phyloP scores from a whole-genome alignment of 64 coral and sea anemone species.

The Dendronephthya gigantea region DNA sequence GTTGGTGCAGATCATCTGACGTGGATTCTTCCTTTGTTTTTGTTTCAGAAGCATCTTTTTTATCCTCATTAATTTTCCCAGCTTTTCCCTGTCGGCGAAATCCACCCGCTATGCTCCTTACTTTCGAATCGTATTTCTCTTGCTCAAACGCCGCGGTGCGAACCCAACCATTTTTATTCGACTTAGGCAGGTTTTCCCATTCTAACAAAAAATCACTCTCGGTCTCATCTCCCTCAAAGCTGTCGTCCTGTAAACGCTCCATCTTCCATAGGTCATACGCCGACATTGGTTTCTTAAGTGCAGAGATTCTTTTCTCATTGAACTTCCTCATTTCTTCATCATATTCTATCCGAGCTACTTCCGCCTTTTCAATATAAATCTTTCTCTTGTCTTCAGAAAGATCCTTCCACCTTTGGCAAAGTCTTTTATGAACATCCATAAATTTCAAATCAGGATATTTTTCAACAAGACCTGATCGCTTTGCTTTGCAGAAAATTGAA shows the following conservation, averaged over 20 bases:
- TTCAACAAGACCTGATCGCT: not conserved
- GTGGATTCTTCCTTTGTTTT: not conserved
- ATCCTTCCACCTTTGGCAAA: not conserved
- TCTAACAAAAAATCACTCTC: not conserved
- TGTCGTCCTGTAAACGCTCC: not conserved
- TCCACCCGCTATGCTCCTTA: not conserved
- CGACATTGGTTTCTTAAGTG: not conserved
- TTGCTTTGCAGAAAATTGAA: not conserved
- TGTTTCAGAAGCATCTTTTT: not conserved
- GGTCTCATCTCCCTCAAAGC: not conserved
- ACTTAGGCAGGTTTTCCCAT: not conserved
- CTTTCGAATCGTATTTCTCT: not conserved
- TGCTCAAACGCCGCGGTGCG: not conserved
- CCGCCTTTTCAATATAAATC: not conserved
- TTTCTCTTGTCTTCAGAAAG: not conserved
- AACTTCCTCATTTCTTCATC: not conserved
- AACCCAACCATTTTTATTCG: not conserved
- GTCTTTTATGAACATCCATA: not conserved
- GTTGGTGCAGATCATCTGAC: not conserved
- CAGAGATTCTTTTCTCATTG: not conserved
- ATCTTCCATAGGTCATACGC: not conserved
- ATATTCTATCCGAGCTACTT: not conserved
- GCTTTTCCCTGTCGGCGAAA: not conserved
- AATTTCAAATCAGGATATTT: not conserved
- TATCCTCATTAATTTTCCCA: not conserved